A percentile compares a stretch with the other conserved stretches of the same genome.
Conservation (phyloP, 2,888 invertebrate species). For the Nebria brevicollis region DNA sequence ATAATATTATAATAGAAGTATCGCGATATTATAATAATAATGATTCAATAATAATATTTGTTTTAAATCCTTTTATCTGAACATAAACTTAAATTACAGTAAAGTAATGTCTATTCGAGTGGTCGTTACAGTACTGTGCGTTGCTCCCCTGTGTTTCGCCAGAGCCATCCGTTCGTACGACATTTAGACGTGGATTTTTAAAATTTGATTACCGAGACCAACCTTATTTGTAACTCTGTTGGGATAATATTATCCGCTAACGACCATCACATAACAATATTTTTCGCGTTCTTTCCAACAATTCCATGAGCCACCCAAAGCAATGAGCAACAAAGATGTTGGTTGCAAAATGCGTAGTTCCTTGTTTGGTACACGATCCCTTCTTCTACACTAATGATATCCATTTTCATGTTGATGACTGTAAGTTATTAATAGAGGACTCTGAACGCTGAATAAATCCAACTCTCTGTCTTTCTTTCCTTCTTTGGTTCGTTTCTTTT, state of each 20-base stretch:
- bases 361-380: conserved; percentile 12
- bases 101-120: neutral
- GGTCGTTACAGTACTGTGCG: neutral
- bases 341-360: neutral
- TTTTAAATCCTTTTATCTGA: too few species aligned
- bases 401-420: conserved; percentile 47
- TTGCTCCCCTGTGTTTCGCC: neutral
- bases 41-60: too few species aligned
- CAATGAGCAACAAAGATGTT: conserved; percentile 7
- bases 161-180: neutral
- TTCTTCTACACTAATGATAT: conserved; percentile 39
- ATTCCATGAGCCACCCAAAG: neutral
- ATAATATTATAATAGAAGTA: too few species aligned
- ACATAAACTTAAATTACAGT: too few species aligned
- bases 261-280: conserved; percentile 45
- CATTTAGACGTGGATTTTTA: conserved; percentile 5
- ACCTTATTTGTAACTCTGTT: conserved; percentile 43
- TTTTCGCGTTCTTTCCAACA: conserved; percentile 28
- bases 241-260: conserved; percentile 43
- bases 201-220: conserved; percentile 45
- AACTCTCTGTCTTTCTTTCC: conserved; percentile 21
- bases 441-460: conserved; percentile 31
- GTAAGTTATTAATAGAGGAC: conserved; percentile 46
- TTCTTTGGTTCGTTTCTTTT: conserved; percentile 13
- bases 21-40: too few species aligned